Base-by-base conservation (phyloP, 2,888 invertebrate species). In the Philopedon plagiatum region DNA sequence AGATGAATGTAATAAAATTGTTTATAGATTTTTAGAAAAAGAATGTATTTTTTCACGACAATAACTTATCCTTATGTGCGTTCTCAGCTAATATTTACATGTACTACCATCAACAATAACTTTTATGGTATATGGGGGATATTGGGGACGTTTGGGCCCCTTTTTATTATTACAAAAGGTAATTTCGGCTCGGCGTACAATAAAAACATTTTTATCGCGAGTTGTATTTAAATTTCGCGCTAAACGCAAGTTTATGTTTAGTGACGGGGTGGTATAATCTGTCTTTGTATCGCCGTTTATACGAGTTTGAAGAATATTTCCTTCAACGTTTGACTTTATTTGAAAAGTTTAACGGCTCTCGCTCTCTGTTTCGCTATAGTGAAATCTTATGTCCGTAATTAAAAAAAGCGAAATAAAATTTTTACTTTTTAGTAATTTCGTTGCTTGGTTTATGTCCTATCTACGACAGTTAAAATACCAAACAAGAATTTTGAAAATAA, bases 91-190 rank as follows among this genome's bases (percentile, higher is more conserved):
- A 66, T 66, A 66, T 66, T 66, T 68, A 60, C 67, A 68, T 66
- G 67, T 60, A 51, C 23, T 57, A 70, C 69, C 69, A 62, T 62
- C 62, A 57, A 70, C 23, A 63, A 63, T 63, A 54, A 58, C n/a
- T 58, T 41, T 71, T 71, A 69, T 62, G 41, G 32, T 61, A 29
- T 46, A 62, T n/a, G n/a, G 19, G 60, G 41, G 23, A 56, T 29
- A 15, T 56, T 29, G 60, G 68, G 68, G 32, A 21, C 32, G 41
- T 32, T 37, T n/a, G 46, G 39, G 18, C 41, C 63, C 62, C 76
- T 76, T 78, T 80, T 81, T 81, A 81, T 81, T 79, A 80, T 78
- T 76, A 80, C 79, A 79, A 80, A 73, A 80, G 82, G 80, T 81
- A 78, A 81, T 81, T 80, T 71, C 75, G 76, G 76, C 73, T 78